A percentile compares a stretch with the other conserved stretches of the same genome.
Conservation (phyloP, 2,888 invertebrate species). For the Clivina fossor region DNA sequence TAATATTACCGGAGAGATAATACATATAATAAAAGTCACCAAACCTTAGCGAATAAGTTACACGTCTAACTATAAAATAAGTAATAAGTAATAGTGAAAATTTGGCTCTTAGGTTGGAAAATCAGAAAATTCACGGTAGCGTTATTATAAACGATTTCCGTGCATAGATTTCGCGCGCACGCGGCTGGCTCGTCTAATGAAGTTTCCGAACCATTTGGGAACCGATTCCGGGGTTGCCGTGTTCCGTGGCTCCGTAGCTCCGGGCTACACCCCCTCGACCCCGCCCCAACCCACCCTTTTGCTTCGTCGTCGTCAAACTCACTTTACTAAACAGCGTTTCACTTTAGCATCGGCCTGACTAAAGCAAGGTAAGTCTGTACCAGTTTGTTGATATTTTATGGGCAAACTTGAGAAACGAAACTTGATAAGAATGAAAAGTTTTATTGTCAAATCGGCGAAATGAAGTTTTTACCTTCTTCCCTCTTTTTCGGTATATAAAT, state of each 20-base stretch:
- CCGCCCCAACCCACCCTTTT: too few species aligned
- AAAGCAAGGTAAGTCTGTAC: constrained; percentile 3
- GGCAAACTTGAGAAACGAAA: constrained; percentile 23
- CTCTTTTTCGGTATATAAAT: neutral
- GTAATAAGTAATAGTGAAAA: too few species aligned
- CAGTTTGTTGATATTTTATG: constrained; percentile 25
- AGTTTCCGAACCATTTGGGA: constrained; percentile 3
- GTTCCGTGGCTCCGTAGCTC: neutral
- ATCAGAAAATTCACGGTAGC: too few species aligned
- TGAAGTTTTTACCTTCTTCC: constrained; percentile 22
- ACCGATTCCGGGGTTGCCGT: neutral
- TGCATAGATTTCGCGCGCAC: neutral
- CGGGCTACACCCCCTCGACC: neutral
- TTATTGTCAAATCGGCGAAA: constrained; percentile 36
- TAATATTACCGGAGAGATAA: too few species aligned
- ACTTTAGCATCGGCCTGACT: too few species aligned
- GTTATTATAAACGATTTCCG: constrained; percentile 10
- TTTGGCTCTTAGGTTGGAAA: too few species aligned
- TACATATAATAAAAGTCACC: too few species aligned
- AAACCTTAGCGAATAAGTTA: too few species aligned
- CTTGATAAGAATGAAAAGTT: constrained; percentile 27
- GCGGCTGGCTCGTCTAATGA: constrained; percentile 9
- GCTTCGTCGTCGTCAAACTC: too few species aligned
- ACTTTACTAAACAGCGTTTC: too few species aligned
- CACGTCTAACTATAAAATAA: too few species aligned